Conservation (phyloP, 2,888 invertebrate species). For the Oscheius sp. region DNA sequence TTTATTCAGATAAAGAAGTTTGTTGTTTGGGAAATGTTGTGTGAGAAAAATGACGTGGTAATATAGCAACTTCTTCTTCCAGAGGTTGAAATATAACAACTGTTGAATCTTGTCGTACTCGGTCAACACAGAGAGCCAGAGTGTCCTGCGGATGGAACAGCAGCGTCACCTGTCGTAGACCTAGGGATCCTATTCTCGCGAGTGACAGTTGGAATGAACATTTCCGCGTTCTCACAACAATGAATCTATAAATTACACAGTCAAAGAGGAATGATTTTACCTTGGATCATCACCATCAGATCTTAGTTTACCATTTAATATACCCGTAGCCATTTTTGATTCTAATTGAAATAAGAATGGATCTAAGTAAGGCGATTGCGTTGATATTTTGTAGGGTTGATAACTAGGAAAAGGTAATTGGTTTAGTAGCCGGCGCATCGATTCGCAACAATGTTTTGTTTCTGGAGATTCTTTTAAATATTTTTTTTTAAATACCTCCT, state of each 20-base stretch:
- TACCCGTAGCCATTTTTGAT: slow-evolving; percentile 30
- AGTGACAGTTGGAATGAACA: slow-evolving; percentile 22
- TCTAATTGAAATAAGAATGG: slow-evolving; percentile 46
- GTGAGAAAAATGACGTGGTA: not conserved
- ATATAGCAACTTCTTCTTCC: not conserved
- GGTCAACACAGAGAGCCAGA: slow-evolving; percentile 21
- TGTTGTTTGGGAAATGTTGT: not conserved
- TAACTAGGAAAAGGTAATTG: slow-evolving; percentile 14
- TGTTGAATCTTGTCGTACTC: slow-evolving; percentile 7
- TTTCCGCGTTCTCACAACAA: not conserved
- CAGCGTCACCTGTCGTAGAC: slow-evolving; percentile 32
- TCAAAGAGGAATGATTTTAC: not conserved
- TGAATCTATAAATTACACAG: not conserved
- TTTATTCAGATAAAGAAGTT: not conserved
- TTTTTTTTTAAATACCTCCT: slow-evolving; percentile 15
- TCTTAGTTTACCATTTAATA: slow-evolving; percentile 12
- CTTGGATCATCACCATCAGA: slow-evolving; percentile 15
- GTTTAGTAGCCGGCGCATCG: slow-evolving; percentile 5
- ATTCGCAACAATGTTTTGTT: not conserved
- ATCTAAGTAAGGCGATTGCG: slow-evolving; percentile 47
- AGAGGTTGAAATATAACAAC: slow-evolving; percentile 24
- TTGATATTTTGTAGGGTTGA: slow-evolving; percentile 25
- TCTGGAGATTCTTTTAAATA: not conserved
- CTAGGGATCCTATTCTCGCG: not conserved
- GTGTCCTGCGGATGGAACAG: slow-evolving; percentile 34